Evolutionary conservation across 2,888 invertebrate species (phyloP).

Genomic region (Leptura quadrifasciata): DNA sequence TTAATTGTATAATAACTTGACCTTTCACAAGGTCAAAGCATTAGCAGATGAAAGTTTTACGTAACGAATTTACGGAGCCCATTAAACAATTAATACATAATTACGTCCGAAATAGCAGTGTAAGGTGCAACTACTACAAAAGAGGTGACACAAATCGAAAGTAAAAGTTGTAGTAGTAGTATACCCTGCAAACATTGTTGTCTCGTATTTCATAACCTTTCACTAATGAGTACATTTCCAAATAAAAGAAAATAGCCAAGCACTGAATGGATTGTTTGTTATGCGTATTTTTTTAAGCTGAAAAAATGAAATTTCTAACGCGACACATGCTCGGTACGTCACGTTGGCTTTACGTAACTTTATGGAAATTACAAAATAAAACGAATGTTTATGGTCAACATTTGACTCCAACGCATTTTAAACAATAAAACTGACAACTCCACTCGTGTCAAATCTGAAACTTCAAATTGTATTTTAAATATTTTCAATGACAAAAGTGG

Average conservation of each 20-base stretch:
- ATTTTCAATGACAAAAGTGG: too few relatives aligned
- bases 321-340: too few relatives aligned
- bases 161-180: slow-evolving; percentile 9
- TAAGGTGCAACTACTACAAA: neutral
- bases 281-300: too few relatives aligned
- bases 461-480: too few relatives aligned
- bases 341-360: too few relatives aligned
- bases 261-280: neutral
- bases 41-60: slow-evolving; percentile 26
- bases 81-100: neutral
- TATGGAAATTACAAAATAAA: too few relatives aligned
- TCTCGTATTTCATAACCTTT: neutral
- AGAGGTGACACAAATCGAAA: neutral
- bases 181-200: neutral
- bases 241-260: neutral
- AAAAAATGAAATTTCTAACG: too few relatives aligned
- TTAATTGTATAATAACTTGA: neutral
- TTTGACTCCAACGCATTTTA: too few relatives aligned
- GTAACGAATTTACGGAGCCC: neutral
- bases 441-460: too few relatives aligned
- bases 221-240: neutral
- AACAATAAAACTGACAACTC: too few relatives aligned
- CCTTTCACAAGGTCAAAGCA: slow-evolving; percentile 30
- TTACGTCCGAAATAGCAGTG: neutral
- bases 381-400: too few relatives aligned